Evolutionary conservation across 2,113 vertebrate species (phyloP), one percentile per base, ranked within the genome.

Genomic region (Zeus faber): DNA sequence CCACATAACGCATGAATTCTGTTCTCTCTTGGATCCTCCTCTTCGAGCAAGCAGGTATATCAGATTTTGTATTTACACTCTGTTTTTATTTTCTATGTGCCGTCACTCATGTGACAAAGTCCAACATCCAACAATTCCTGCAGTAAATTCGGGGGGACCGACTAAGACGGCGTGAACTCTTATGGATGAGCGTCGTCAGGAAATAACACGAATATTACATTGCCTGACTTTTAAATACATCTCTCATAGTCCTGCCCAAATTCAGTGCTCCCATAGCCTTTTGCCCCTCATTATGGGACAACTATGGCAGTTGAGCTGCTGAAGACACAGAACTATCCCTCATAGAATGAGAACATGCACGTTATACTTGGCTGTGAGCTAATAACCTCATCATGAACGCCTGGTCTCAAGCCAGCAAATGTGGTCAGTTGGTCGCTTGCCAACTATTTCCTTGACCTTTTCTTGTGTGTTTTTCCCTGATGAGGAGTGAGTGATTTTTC

Each of bases 371-470:
- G 62, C 54, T 26, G 43, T 72, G 69, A 81, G 72, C 78, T 71
- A 66, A 76, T 71, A 50, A 54, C 74, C 54, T 73, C 70, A 64
- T 67, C 61, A 24, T 45, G 64, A 73, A 49, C 54, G 18, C 18
- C 70, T 84, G 78, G 71, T 54, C 73, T 59, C 37, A 18, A 55
- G 81, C 81, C 81, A 85, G 73, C 40, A 20, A 74, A 79, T 83
- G 79, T 80, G 77, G 67, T 76, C 72, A 78, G 77, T 49, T 81
- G 84, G 77, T 65, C 50, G 24, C 26, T 2, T 20, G 71, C 76
- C 81, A 82, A 69, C 59, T 72, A 47, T 68, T 71, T 26, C 48
- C 66, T 61, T 80, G 62, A 65, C 80, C 76, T 76, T 80, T 78
- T 85, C 80, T 73, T 27, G 54, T 8, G 65, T 77, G 63, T 76